Percentiles rank a stretch among this genome's conserved stretches.
Evolutionary conservation across 2,888 invertebrate genomes (phyloP).

Genomic region (Ormyrus thymus): DNA sequence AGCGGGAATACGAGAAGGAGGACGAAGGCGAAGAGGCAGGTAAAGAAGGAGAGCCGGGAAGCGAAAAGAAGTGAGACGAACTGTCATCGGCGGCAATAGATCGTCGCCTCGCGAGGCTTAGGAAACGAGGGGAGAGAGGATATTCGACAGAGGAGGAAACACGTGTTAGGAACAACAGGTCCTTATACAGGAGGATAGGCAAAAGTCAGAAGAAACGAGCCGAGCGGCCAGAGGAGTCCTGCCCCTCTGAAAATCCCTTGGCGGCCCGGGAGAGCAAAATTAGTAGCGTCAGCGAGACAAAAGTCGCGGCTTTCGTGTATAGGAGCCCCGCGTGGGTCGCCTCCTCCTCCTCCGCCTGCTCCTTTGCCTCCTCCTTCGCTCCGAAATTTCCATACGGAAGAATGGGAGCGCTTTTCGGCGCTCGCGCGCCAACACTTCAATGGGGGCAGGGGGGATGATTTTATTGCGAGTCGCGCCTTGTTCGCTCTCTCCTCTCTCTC

Average conservation of each 20-base stretch:
- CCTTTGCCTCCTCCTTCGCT: conserved; percentile 3
- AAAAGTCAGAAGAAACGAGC: too few relatives aligned
- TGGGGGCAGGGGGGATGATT: conserved; percentile 41
- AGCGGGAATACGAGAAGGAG: conserved; percentile 47
- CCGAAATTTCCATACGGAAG: conserved; percentile 53
- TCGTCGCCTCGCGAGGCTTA: conserved; percentile 65
- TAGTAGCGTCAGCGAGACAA: conserved; percentile 53
- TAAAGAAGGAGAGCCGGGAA: not conserved
- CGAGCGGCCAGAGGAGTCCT: too few relatives aligned
- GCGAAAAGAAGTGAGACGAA: conserved; percentile 65
- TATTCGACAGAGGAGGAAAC: conserved; percentile 66
- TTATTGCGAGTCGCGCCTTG: conserved; percentile 47
- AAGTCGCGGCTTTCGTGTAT: conserved; percentile 9
- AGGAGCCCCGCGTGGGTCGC: not conserved
- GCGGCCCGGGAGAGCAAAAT: conserved; percentile 28
- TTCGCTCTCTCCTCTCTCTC: conserved; percentile 15
- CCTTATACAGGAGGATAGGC: conserved; percentile 53
- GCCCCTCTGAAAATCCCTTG: too few relatives aligned
- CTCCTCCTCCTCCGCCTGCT: not conserved
- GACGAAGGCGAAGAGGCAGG: conserved; percentile 37
- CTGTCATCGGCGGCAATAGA: conserved; percentile 73
- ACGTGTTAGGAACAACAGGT: conserved; percentile 73
- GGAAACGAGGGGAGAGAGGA: conserved; percentile 59
- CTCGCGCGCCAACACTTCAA: conserved; percentile 31
- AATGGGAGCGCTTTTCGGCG: conserved; percentile 45